These are phyloP conservation scores for Brenthis daphne DNA, from an alignment of 2,888 invertebrate genomes.

Conservation along the genomic window DNA sequence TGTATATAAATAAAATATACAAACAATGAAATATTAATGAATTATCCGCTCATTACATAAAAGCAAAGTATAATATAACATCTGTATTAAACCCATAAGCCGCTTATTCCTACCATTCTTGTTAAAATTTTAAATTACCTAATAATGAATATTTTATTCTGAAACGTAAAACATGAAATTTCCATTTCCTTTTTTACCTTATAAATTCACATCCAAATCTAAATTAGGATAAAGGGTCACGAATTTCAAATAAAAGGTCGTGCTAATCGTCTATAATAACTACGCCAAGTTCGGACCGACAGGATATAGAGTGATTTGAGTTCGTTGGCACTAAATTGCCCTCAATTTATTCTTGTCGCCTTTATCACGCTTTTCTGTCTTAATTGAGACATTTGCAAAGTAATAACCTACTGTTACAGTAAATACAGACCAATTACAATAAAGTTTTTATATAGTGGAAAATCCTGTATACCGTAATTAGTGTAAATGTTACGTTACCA, in stretches of 20 bases:
- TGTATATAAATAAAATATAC: no score
- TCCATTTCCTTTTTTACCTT: conserved; percentile 31
- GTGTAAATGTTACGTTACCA: neutral
- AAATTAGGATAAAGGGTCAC: conserved; percentile 37
- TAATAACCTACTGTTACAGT: conserved; percentile 55
- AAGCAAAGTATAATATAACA: no score
- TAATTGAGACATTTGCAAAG: conserved; percentile 74
- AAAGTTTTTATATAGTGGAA: conserved; percentile 30
- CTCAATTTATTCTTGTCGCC: conserved; percentile 66
- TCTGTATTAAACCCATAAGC: conserved; percentile 13
- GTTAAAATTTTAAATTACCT: conserved; percentile 17
- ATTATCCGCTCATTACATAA: no score
- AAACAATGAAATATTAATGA: no score
- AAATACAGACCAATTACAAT: conserved; percentile 43
- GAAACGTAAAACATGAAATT: conserved; percentile 23
- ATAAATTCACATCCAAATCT: conserved; percentile 31
- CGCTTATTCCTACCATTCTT: conserved; percentile 11
- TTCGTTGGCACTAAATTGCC: conserved; percentile 60
- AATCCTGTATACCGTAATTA: conserved; percentile 9
- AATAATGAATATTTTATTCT: conserved; percentile 24
- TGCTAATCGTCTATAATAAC: conserved; percentile 45
- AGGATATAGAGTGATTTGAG: conserved; percentile 47
- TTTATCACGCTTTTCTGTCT: conserved; percentile 65
- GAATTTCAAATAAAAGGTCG: conserved; percentile 41
- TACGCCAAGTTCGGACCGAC: conserved; percentile 37